These are phyloP conservation scores for Shinisaurus crocodilurus DNA, from an alignment of 2,113 vertebrate genomes.

Conservation along the genomic window DNA sequence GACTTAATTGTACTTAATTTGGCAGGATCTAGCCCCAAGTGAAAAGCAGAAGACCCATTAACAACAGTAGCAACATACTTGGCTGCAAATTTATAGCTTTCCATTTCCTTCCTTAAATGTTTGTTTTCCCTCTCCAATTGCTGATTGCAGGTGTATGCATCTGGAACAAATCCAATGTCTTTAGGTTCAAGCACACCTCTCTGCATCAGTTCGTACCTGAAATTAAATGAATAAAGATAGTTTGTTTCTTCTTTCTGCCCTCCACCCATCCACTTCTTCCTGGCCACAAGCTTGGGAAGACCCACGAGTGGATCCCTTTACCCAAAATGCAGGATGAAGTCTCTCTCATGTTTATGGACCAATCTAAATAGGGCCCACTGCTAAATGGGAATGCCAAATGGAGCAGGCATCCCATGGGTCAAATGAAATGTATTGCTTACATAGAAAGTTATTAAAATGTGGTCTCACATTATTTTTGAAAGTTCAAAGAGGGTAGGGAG, in stretches of 20 bases:
- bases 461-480: background rate
- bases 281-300: background rate
- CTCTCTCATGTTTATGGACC: background rate
- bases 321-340: background rate
- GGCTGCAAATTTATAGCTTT: constrained; percentile 75
- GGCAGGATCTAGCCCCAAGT: constrained; percentile 4
- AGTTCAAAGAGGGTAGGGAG: background rate
- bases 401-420: background rate
- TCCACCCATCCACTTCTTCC: background rate
- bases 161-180: constrained; percentile 73
- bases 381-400: background rate
- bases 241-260: background rate
- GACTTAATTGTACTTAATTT: background rate
- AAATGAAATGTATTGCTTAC: background rate
- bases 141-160: constrained; percentile 81
- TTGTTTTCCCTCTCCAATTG: constrained; percentile 81
- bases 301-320: background rate
- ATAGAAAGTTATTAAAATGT: background rate
- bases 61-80: constrained; percentile 69
- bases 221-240: constrained; percentile 31
- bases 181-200: constrained; percentile 75
- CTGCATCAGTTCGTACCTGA: constrained; percentile 83
- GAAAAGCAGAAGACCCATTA: constrained; percentile 10
- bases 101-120: constrained; percentile 78
- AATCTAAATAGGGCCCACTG: background rate